Conservation (phyloP, 2,797 vertebrate species). For the Holocentrus rufus region DNA sequence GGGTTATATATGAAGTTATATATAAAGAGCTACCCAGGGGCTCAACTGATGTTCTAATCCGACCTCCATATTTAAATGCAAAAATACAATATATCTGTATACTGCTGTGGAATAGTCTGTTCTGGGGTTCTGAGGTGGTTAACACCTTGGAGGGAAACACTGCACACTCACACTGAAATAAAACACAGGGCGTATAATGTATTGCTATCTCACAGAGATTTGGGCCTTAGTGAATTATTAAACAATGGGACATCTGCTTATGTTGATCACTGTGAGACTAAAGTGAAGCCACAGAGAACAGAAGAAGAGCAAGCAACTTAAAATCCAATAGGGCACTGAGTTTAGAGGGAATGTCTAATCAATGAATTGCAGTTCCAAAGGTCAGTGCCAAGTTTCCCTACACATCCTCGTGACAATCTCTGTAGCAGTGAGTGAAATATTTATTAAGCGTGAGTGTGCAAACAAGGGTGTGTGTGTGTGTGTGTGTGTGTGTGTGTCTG, state of each 20-base stretch:
- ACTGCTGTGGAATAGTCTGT: not conserved
- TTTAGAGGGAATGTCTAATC: not conserved
- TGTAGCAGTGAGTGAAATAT: not conserved
- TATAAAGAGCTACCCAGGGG: not conserved
- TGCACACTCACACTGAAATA: not conserved
- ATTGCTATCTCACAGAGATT: conserved; percentile 30
- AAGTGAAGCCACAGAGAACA: conserved; percentile 16
- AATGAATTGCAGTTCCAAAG: not conserved
- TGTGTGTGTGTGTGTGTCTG: conserved; percentile 12
- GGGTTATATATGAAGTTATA: not conserved
- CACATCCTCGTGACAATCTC: not conserved
- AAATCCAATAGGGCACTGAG: not conserved
- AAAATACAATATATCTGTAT: conserved; percentile 1
- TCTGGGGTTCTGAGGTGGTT: conserved; percentile 20
- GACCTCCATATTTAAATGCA: conserved; percentile 25
- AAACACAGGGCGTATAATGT: conserved; percentile 7
- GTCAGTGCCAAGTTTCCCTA: not conserved
- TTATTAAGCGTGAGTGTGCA: no score
- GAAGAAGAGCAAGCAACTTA: not conserved
- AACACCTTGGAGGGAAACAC: conserved; percentile 1
- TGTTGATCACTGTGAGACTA: conserved; percentile 24
- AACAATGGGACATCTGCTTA: conserved; percentile 42
- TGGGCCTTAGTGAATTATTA: conserved; percentile 35
- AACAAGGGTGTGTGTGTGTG: no score
- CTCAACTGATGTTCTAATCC: not conserved